Base-by-base conservation (phyloP, 2,113 vertebrate species). In the Aramus guarauna region DNA sequence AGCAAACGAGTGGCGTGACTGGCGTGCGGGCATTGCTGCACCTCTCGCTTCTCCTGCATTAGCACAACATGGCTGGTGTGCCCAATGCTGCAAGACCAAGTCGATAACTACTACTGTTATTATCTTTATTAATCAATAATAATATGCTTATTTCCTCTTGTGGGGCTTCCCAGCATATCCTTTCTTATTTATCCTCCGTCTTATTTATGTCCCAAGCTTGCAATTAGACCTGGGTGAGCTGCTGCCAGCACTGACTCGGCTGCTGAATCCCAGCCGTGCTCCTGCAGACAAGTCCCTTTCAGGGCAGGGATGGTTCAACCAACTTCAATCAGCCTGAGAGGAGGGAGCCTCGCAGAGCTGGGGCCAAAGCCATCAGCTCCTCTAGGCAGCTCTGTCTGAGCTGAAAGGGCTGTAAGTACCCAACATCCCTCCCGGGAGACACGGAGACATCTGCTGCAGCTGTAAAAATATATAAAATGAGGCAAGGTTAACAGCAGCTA, bases 401-500 rank as follows among this genome's bases (percentile, higher is more conserved):
- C 85, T 79, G 87, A 68, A 93, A 95, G 87, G 84, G 66, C 69
- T 94, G 4, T 75, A 90, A 93, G 77, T 68, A 94, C 85, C 90
- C 90, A 66, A 93, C 1, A 1, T 62, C 71, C 71, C 93, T 72
- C 81, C 77, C 76, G 93, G 87, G 96, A 97, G 71, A 64, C 48
- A 64, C 48, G 2, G 5, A 95, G 81, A 75, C 74, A 95, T 88
- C 93, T 88, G 90, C 17, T 4, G 62, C 87, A 92, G 88, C 96
- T 93, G 87, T 90, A 93, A 91, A 89, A 93, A 88, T 79, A 88
- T 50, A 82, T 76, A 92, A 95, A 96, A 91, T 18, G n/a, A 93
- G 66, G 77, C 62, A 68, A 91, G 93, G 93, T 90, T 96, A 95
- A 95, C 29, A 91, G 93, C 0, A 3, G 92, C 85, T 90, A 93